Evolutionary conservation across 2,113 vertebrate genomes (phyloP), one percentile per base, ranked within the genome.

Genomic region (Melozone crissalis): DNA sequence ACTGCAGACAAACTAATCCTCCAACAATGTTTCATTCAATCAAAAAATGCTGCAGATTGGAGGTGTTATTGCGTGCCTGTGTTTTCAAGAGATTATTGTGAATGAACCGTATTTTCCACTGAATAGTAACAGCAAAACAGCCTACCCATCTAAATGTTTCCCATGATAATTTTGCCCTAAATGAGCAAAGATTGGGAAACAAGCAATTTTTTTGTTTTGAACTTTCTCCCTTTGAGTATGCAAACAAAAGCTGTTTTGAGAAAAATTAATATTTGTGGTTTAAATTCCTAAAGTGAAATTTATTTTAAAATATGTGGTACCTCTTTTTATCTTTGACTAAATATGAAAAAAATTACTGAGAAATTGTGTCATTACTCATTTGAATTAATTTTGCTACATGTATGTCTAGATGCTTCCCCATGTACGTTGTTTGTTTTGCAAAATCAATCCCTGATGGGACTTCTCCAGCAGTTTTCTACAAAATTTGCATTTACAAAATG

Each of bases 1-100:
- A 87, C 80, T 89, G 87, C 87, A 91, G 94, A 90, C 88, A 85
- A 92, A 92, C 94, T 97, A 94, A 97, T 95, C 96, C 95, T 93
- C 78, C 87, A 91, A 84, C 90, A 89, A 92, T 89, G 95, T 94
- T 93, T 91, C 82, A 89, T 95, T 97, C 92, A 95, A 49, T 84
- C 85, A 82, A 87, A 92, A 96, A 96, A 91, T 87, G 84, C 84
- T 88, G 67, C 46, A 89, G 85, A 91, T 93, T 89, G 85, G 78
- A 95, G 76, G 88, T 95, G 57, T 90, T 92, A 69, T 15, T 92
- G 85, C 76, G 26, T 75, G 92, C 52, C 85, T 84, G 47, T 41
- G 3, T 91, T 94, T 96, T 89, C 90, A 90, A 92, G 88, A 94
- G 93, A 84, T 93, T 92, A 81, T 89, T 93, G 88, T 93, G 90